Conservation (phyloP, 2,113 vertebrate species). For the Lasiurus borealis region DNA sequence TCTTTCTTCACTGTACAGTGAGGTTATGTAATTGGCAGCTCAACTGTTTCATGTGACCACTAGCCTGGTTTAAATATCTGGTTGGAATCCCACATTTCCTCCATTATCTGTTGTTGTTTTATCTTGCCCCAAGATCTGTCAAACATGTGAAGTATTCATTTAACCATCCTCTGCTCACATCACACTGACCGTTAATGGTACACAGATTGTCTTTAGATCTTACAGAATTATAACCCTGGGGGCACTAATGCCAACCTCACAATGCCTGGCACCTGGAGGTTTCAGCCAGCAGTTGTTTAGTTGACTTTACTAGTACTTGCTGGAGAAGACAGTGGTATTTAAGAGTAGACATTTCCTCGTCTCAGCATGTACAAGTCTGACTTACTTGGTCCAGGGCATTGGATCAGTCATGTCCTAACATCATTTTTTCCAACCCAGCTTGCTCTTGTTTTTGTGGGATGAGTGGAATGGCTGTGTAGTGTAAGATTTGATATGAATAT, state of each 20-base stretch:
- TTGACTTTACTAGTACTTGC: neutral
- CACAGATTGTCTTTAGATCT: neutral
- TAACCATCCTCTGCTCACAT: neutral
- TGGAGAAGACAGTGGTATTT: neutral
- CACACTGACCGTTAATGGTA: neutral
- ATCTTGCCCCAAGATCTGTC: neutral
- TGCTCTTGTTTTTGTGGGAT: neutral
- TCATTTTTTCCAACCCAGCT: neutral
- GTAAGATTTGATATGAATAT: neutral
- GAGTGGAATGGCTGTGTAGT: neutral
- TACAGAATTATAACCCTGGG: neutral
- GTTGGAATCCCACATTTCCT: neutral
- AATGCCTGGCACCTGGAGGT: neutral
- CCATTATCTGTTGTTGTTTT: neutral
- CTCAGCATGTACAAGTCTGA: fast-evolving
- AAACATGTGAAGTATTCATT: neutral
- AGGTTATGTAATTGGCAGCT: neutral
- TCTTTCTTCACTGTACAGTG: neutral
- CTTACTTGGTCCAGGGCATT: neutral
- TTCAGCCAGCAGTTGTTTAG: neutral
- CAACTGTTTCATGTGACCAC: neutral
- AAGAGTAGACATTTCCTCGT: neutral
- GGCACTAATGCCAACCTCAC: neutral
- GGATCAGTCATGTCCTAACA: no score
- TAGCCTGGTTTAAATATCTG: neutral